Conservation (phyloP, 2,113 vertebrate species). For the Cryptotis parvus region DNA sequence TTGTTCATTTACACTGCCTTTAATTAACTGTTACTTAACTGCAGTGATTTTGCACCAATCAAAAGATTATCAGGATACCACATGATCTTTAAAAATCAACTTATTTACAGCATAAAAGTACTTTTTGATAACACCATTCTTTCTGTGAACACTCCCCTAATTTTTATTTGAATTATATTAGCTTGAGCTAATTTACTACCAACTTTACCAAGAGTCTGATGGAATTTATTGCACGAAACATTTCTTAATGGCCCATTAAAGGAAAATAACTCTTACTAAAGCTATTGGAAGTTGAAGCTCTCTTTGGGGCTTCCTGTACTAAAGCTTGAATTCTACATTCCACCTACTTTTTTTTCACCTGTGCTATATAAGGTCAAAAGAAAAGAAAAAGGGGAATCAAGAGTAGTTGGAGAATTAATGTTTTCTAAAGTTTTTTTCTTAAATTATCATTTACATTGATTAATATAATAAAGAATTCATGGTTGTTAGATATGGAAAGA, state of each 20-base stretch:
- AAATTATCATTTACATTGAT: conserved; percentile 33
- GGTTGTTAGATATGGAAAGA: conserved; percentile 36
- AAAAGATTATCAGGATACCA: background rate
- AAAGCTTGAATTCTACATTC: background rate
- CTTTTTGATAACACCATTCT: background rate
- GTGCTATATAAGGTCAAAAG: background rate
- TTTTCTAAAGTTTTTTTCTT: conserved; percentile 27
- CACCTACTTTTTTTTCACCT: no score
- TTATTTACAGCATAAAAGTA: background rate
- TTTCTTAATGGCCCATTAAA: background rate
- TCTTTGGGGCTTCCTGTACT: background rate
- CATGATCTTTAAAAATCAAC: background rate
- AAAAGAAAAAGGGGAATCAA: background rate
- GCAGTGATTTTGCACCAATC: background rate
- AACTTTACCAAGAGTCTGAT: background rate
- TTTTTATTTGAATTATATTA: background rate
- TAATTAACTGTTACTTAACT: no score
- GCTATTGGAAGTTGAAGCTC: background rate
- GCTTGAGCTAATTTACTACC: background rate
- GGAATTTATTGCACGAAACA: background rate
- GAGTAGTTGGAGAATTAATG: no score
- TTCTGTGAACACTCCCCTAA: background rate
- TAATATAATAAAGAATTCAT: conserved; percentile 32
- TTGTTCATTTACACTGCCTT: background rate
- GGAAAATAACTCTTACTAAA: background rate